Base-by-base conservation (phyloP, 2,797 vertebrate species). In the Knipowitschia caucasica region DNA sequence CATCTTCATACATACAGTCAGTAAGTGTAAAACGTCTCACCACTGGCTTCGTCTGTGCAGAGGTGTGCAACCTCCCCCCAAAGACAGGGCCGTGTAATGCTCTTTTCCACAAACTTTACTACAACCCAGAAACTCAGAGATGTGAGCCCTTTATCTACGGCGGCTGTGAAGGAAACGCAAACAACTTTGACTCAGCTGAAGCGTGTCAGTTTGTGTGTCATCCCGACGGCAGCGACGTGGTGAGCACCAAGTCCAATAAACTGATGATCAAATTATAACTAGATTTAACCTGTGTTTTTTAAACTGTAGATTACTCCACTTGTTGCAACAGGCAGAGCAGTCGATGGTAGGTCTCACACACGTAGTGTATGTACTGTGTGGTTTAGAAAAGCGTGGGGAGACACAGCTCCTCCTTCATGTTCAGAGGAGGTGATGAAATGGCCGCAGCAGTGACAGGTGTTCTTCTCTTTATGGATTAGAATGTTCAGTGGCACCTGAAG, bases 181-280 rank as follows among this genome's bases (percentile, higher is more conserved):
- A 95, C 83, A 92, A 92, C 69, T 94, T 94, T 38, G 0, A 2
- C 11, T 81, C 86, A 0, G 87, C 92, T 59, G 89, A 88, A 64
- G 84, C 86, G 5, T 95, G 93, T 61, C 80, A 94, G 18, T 89
- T 92, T 82, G 89, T 80, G 0, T 94, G 93, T 74, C 78, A 91
- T 3, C 92, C 86, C 0, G 89, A 92, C 60, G 92, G 92, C 93
- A 34, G 20, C 6, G 20, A 42, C 11, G 24, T 36, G 33, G 23
- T 35, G 18, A 51, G 23, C 12, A 5, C 7, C 3, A 4, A 9
- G 5, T 3, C 24, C 7, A 25, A 24, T n/a, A n/a, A 7, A 36
- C 15, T 39, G 18, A 3, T 39, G 17, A 21, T 12, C 36, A n/a
- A 8, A 26, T 2, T n/a, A 14, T 25, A 7, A 24, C 2, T 7